phyloP scores from a whole-genome alignment of 2,888 invertebrate species.

The Hipparchia semele region DNA sequence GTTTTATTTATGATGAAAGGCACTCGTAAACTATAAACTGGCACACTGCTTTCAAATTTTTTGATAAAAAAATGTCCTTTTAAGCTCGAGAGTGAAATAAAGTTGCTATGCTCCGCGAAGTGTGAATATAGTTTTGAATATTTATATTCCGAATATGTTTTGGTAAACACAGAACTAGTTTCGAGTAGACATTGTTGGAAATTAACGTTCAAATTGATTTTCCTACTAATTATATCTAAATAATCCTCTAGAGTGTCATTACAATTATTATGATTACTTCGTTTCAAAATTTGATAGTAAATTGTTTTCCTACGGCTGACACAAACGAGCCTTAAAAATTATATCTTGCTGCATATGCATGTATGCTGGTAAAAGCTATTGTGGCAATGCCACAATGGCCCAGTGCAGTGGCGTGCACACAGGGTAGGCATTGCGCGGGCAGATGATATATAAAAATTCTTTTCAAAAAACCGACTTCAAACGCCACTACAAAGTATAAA shows the following conservation, averaged over 20 bases:
- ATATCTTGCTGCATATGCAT: no score
- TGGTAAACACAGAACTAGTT: constrained; percentile 9
- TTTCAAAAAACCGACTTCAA: no score
- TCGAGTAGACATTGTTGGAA: constrained; percentile 2
- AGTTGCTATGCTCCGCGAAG: neutral
- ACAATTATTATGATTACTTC: neutral
- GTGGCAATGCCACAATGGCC: no score
- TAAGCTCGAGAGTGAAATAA: constrained; percentile 7
- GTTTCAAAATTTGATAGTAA: no score
- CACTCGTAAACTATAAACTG: neutral
- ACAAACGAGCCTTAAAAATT: no score
- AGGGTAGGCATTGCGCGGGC: no score
- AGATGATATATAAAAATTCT: no score
- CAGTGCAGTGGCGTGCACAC: no score
- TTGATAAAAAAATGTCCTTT: neutral
- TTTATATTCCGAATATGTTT: neutral
- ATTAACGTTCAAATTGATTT: constrained; percentile 21
- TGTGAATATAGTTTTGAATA: constrained; percentile 13
- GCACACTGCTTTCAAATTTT: neutral
- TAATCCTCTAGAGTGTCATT: constrained; percentile 33
- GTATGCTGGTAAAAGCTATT: no score
- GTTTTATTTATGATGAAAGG: neutral
- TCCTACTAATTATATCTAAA: neutral
- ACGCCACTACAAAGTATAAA: no score
- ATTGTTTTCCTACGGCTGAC: no score